phyloP scores from a whole-genome alignment of 2,113 vertebrate species.

The Melanostigma gelatinosum region DNA sequence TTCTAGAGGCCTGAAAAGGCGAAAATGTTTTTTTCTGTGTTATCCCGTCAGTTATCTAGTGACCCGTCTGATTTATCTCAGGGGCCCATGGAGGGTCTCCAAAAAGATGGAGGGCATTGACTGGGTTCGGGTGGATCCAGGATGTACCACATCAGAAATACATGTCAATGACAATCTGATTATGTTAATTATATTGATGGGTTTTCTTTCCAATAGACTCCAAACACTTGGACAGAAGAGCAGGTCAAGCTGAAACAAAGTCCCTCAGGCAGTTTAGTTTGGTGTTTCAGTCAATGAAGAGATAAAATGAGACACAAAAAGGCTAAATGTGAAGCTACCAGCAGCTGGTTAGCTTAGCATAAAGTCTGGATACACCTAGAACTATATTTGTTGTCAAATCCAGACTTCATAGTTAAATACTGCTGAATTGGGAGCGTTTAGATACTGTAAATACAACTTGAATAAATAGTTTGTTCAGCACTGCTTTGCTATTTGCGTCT shows the following conservation, averaged over 20 bases:
- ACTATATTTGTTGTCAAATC: neutral
- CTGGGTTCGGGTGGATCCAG: neutral
- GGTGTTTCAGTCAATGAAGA: neutral
- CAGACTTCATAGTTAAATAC: neutral
- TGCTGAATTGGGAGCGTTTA: neutral
- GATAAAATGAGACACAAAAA: neutral
- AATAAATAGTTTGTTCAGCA: neutral
- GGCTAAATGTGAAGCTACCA: neutral
- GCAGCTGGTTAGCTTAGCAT: neutral
- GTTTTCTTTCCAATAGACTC: neutral
- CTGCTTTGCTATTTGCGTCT: neutral
- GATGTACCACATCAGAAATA: neutral
- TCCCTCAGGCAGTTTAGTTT: neutral
- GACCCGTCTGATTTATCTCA: neutral
- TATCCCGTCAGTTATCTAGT: neutral
- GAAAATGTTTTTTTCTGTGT: neutral
- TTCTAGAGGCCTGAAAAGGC: neutral
- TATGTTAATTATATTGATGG: neutral
- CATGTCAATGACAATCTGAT: slow-evolving; percentile 6
- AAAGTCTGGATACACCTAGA: neutral
- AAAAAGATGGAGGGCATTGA: neutral
- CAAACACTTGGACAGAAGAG: neutral
- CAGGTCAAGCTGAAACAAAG: neutral
- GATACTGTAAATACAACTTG: neutral
- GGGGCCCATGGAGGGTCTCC: neutral